Evolutionary conservation across 2,888 invertebrate genomes (phyloP).

Genomic region (Rotaria sp.): DNA sequence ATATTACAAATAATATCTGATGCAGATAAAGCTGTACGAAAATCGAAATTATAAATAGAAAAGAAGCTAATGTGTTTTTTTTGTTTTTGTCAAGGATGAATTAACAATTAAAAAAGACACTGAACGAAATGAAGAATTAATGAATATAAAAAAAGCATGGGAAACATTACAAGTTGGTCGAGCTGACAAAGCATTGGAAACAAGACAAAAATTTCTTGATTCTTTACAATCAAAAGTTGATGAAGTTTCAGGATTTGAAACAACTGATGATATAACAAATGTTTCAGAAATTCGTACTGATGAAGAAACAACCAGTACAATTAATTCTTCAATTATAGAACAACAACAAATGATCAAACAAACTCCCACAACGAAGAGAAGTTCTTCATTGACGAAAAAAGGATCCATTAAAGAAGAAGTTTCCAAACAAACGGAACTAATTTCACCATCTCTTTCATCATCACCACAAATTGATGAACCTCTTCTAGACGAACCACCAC

Average conservation of each 20-base stretch:
- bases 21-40: slow-evolving; percentile 48
- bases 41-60: not conserved
- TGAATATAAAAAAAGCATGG: slow-evolving; percentile 55
- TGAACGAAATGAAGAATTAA: slow-evolving; percentile 53
- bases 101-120: slow-evolving; percentile 54
- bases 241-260: not conserved
- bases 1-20: slow-evolving; percentile 52
- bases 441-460: not conserved
- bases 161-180: slow-evolving; percentile 54
- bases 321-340: not conserved
- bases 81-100: slow-evolving; percentile 47
- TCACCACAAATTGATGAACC: not conserved
- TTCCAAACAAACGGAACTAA: not conserved
- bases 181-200: slow-evolving; percentile 54
- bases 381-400: not conserved
- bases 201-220: slow-evolving; percentile 51
- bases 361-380: not conserved
- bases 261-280: not conserved
- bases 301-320: not conserved
- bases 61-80: too few species aligned
- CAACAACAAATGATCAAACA: not conserved
- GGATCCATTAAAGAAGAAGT: not conserved
- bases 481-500: not conserved
- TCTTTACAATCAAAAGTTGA: slow-evolving; percentile 48
- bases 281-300: not conserved